Evolutionary conservation across 2,888 invertebrate species (phyloP), one percentile per base, ranked within the genome.

Genomic region (Chouioia cunea): DNA sequence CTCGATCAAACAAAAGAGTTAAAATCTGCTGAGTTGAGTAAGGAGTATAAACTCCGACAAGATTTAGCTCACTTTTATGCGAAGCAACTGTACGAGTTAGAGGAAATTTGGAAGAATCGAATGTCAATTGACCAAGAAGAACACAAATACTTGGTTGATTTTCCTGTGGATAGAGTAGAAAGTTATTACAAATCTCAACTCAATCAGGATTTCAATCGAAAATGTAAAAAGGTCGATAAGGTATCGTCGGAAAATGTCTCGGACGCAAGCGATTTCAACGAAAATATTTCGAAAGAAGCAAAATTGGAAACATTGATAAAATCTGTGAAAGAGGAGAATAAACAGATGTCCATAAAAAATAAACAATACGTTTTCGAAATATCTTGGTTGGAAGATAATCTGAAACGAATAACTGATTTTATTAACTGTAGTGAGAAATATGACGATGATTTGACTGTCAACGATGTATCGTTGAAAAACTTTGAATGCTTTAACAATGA

Each of bases 171-270:
- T 2, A 76, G 78, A 58, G 75, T 82, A 0, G 77, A 83, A 66
- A 75, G 68, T 43, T 81, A 78, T 70, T 82, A 79, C 58, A 79
- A 80, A 27, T 78, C 80, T n/a, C 75, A 78, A 47, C 73, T 82
- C 18, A 74, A 77, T 20, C 77, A 73, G 27, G 65, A 74, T 27
- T 74, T 68, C 16, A 76, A 69, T 43, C 77, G 77, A 15, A 82
- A 81, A 57, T 73, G 79, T 2, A 79, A 75, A 58, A 75, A 75
- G 57, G 69, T 59, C 3, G 78, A 79, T 36, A 66, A 16, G 78
- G 75, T 0, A 78, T 80, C 53, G 71, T 50, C 4, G 76, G 77
- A 14, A 76, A 78, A 0, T 10, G 2, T 27, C 12, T 27, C 27
- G 12, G 50, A 67, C 20, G 15, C 10, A 23, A 50, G 15, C 36